A percentile compares a stretch with the other conserved stretches of the same genome.
Evolutionary conservation across 2,113 vertebrate species (phyloP).

Genomic region (Laticauda colubrina): DNA sequence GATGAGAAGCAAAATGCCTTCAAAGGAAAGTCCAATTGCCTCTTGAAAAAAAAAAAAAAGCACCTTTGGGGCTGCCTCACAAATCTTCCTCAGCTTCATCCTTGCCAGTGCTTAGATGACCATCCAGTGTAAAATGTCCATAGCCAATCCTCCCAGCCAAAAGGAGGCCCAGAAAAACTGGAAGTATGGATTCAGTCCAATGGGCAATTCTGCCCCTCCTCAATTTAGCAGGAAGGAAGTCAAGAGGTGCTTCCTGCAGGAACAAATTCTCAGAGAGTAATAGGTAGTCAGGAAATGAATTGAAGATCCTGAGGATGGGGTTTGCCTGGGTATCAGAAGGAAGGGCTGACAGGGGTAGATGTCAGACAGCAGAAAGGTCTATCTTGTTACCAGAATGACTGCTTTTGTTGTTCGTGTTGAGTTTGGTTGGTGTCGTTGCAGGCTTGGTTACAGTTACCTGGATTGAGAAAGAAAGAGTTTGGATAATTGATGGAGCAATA

Average conservation of each 20-base stretch:
- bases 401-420: slow-evolving; percentile 93
- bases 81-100: slow-evolving; percentile 15
- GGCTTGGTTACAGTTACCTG: slow-evolving; percentile 90
- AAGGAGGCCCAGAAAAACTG: background rate
- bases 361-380: slow-evolving; percentile 88
- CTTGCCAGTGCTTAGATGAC: slow-evolving; percentile 41
- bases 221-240: slow-evolving; percentile 42
- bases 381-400: slow-evolving; percentile 85
- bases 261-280: slow-evolving; percentile 24
- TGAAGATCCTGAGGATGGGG: slow-evolving; percentile 28
- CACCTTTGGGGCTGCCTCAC: background rate
- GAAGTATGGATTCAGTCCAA: slow-evolving; percentile 14
- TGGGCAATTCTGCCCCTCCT: background rate
- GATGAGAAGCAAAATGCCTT: too few species aligned
- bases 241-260: slow-evolving; percentile 28
- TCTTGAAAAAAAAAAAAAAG: too few species aligned
- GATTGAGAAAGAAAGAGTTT: background rate
- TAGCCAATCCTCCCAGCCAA: slow-evolving; percentile 10
- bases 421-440: slow-evolving; percentile 78
- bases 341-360: background rate
- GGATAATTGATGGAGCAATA: background rate
- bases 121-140: slow-evolving; percentile 56
- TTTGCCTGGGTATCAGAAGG: background rate
- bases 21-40: too few species aligned
- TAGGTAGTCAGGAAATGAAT: slow-evolving; percentile 1